These are phyloP conservation scores for Columba livia DNA, from an alignment of 2,113 vertebrate genomes.

Conservation along the genomic window DNA sequence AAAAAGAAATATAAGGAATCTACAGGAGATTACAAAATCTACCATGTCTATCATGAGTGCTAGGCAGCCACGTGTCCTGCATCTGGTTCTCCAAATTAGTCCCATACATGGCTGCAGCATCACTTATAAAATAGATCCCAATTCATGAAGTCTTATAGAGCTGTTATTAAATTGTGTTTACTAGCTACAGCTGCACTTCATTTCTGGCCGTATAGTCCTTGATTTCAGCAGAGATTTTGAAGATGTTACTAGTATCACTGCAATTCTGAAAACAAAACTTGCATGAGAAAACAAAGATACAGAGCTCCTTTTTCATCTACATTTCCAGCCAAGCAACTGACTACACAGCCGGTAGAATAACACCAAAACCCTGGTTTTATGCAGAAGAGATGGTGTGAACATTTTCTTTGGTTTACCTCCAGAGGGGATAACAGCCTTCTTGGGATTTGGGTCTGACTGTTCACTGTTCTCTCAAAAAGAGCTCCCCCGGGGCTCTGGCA, in stretches of 20 bases:
- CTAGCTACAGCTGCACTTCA: neutral
- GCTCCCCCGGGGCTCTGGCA: slow-evolving; percentile 7
- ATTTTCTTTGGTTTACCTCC: slow-evolving; percentile 36
- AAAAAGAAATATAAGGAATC: neutral
- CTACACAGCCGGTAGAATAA: neutral
- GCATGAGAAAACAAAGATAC: neutral
- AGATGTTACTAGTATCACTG: neutral
- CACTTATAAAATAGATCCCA: neutral
- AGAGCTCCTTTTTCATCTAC: neutral
- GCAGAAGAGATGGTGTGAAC: slow-evolving; percentile 9
- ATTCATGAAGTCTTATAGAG: neutral
- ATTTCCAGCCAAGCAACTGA: neutral
- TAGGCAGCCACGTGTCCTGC: neutral
- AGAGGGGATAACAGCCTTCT: slow-evolving; percentile 9
- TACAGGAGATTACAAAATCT: neutral
- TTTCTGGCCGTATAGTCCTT: neutral
- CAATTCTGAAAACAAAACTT: slow-evolving; percentile 1
- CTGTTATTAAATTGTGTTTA: neutral
- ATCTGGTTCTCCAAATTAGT: slow-evolving; percentile 3
- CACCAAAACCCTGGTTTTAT: neutral
- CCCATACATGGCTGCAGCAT: neutral
- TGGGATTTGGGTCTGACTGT: slow-evolving; percentile 16
- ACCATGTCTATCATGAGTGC: neutral
- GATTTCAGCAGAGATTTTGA: neutral
- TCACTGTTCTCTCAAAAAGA: slow-evolving; percentile 34